Base-by-base conservation (phyloP, 1,140 invertebrate species). In the Prorops nasuta region DNA sequence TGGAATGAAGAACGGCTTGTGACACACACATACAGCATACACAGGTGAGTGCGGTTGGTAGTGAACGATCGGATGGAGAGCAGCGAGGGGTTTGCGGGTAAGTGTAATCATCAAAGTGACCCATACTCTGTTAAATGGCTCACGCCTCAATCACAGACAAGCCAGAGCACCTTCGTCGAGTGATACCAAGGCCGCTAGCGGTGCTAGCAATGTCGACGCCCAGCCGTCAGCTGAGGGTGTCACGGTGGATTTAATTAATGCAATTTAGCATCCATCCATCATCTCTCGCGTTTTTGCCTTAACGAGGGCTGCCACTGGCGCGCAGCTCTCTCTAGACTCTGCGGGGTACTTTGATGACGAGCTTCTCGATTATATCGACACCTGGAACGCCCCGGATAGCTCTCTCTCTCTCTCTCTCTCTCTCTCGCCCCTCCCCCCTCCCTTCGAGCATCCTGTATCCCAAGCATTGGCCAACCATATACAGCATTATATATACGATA, bases 231-330 rank as follows among this genome's bases (percentile, higher is more conserved):
- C 12, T 22, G 58, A 64, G 67, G 60, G 58, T 66, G 70, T 75
- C 73, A 75, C 71, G 71, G 54, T 73, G 71, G 66, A 76, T 75
- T 74, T 76, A 75, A 75, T 76, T 74, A 76, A 76, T 74, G 71
- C 72, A 76, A 76, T 76, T 76, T 75, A 75, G 66, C 67, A 72
- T 75, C 71, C 74, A 76, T 76, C 74, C 72, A 76, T 76, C 74
- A 76, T 76, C 74, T 71, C 65, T 66, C 65, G 67, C 71, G 66
- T 76, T 76, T 74, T 76, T 75, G 71, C 68, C 57, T 67, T 76
- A 75, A 75, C 72, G 67, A 75, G 71, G 63, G 60, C 63, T 51
- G 45, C 51, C 49, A 19, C 31, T 34, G 37, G 22, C 19, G 49
- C 36, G 15, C 45, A 19, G 31, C 35, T 43, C 46, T 52, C 58